Evolutionary conservation across 2,888 invertebrate genomes (phyloP).

Genomic region (Coleophora deauratella): DNA sequence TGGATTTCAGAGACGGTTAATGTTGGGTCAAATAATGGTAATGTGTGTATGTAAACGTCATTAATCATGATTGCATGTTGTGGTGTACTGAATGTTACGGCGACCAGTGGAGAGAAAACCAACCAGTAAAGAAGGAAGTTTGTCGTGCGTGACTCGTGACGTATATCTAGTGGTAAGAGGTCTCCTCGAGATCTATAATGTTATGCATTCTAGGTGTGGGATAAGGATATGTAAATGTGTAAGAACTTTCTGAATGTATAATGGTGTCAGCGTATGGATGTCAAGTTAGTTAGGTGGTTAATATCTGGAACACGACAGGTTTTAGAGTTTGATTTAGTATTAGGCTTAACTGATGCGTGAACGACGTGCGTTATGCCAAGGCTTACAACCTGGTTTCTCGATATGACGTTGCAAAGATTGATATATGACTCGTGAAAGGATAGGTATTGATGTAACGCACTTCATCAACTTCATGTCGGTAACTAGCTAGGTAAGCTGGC

Average conservation of each 20-base stretch:
- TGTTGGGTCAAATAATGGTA: conserved; percentile 59
- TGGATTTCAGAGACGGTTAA: conserved; percentile 56
- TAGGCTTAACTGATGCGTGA: conserved; percentile 45
- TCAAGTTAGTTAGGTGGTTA: conserved; percentile 61
- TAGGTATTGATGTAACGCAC: not conserved
- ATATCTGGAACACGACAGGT: conserved; percentile 56
- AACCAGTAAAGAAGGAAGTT: conserved; percentile 34
- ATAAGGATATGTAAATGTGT: conserved; percentile 56
- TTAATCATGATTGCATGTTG: conserved; percentile 38
- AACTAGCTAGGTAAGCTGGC: conserved; percentile 38
- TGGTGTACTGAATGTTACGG: conserved; percentile 44
- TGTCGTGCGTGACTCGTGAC: conserved; percentile 33
- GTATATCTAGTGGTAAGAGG: conserved; percentile 31
- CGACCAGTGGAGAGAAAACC: conserved; percentile 43
- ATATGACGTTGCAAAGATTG: too few species aligned
- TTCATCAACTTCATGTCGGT: conserved; percentile 9
- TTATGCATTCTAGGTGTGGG: conserved; percentile 65
- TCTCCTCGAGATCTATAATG: conserved; percentile 48
- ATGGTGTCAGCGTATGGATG: conserved; percentile 55
- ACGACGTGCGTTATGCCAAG: conserved; percentile 21
- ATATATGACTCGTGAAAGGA: too few species aligned
- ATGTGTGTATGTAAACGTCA: conserved; percentile 47
- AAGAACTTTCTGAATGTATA: conserved; percentile 60
- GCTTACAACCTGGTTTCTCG: not conserved
- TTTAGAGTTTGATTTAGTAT: conserved; percentile 58